Conservation (phyloP, 2,797 vertebrate species). For the Falco naumanni region DNA sequence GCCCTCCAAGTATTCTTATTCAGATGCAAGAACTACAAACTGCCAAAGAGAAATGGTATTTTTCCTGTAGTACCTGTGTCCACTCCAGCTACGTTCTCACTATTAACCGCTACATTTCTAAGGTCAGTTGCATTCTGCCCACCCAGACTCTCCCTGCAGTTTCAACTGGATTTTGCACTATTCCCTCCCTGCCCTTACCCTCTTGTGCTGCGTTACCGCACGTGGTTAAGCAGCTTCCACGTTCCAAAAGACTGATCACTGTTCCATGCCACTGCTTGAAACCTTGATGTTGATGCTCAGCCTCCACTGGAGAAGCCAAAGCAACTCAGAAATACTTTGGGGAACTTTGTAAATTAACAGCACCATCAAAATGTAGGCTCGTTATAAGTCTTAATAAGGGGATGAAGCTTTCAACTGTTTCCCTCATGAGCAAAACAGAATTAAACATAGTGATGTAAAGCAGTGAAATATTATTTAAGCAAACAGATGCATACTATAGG, state of each 20-base stretch:
- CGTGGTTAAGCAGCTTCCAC: not conserved
- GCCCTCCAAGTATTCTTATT: not conserved
- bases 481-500: not conserved
- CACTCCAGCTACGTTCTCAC: not conserved
- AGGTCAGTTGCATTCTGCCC: not conserved
- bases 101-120: not conserved
- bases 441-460: not conserved
- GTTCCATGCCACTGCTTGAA: not conserved
- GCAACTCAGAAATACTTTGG: not conserved
- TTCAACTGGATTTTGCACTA: not conserved
- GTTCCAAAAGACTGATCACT: not conserved
- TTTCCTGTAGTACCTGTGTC: not conserved
- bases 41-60: not conserved
- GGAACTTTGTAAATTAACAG: not conserved
- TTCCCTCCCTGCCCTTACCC: not conserved
- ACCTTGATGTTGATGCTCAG: not conserved
- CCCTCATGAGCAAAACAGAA: not conserved
- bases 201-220: not conserved
- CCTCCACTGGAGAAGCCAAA: not conserved
- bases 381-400: not conserved
- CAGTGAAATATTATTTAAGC: not conserved
- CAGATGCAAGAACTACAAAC: not conserved
- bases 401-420: not conserved
- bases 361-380: not conserved
- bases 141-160: not conserved